Evolutionary conservation across 2,113 vertebrate species (phyloP).

Genomic region (Ictalurus furcatus): DNA sequence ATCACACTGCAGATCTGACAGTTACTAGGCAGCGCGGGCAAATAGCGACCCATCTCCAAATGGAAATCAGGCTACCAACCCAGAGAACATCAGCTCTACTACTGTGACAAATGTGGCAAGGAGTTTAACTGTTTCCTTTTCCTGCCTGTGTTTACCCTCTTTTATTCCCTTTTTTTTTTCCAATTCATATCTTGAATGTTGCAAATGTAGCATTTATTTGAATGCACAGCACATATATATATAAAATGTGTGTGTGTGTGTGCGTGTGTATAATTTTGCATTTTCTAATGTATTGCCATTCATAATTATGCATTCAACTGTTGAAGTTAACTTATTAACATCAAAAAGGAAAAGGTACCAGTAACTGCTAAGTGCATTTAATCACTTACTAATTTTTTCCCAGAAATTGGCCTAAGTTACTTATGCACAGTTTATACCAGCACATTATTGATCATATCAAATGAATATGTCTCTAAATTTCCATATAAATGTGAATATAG

Average conservation of each 20-base stretch:
- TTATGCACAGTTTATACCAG: conserved; percentile 12
- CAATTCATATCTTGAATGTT: not conserved
- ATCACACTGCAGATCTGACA: conserved; percentile 71
- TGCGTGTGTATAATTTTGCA: too few species aligned
- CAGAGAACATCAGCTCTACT: conserved; percentile 66
- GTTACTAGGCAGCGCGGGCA: conserved; percentile 69
- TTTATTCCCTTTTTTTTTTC: not conserved
- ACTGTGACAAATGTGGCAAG: conserved; percentile 69
- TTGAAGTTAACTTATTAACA: not conserved
- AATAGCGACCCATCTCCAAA: conserved; percentile 62
- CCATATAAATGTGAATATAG: conserved; percentile 29
- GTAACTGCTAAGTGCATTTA: not conserved
- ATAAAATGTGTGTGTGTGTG: too few species aligned
- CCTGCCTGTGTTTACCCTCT: not conserved
- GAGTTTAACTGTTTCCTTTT: conserved; percentile 14
- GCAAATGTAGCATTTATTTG: not conserved
- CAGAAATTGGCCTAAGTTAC: conserved; percentile 13
- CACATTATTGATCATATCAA: conserved; percentile 29
- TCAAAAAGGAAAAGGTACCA: not conserved
- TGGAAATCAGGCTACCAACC: conserved; percentile 74
- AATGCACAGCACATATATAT: not conserved
- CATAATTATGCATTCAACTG: not conserved
- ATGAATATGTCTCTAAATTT: conserved; percentile 29
- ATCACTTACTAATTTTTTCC: not conserved
- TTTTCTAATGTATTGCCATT: not conserved